These are phyloP conservation scores for Hesperophylax magnus DNA, from an alignment of 1,140 invertebrate genomes.

Conservation along the genomic window DNA sequence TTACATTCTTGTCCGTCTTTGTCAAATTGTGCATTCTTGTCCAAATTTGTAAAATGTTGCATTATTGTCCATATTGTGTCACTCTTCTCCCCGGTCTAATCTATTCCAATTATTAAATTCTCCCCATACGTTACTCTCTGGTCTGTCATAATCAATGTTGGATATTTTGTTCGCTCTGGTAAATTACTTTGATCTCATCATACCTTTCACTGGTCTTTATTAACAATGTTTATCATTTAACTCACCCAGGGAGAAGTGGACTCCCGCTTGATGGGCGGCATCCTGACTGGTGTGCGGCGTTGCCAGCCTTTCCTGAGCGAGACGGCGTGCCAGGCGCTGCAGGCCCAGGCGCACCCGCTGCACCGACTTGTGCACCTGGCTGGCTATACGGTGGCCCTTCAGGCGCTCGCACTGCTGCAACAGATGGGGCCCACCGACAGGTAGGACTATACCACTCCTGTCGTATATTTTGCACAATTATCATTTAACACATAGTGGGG, in stretches of 20 bases:
- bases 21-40: too few species aligned
- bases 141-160: too few species aligned
- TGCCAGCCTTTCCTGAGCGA: conserved; percentile 85
- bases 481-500: too few species aligned
- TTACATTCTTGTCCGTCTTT: too few species aligned
- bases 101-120: too few species aligned
- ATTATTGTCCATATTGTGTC: too few species aligned
- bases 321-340: conserved; percentile 70
- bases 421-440: conserved; percentile 80
- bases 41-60: too few species aligned
- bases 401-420: conserved; percentile 88
- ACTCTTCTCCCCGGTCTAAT: too few species aligned
- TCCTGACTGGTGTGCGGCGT: conserved; percentile 90
- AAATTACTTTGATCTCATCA: too few species aligned
- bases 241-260: conserved; percentile 85
- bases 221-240: background rate
- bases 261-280: conserved; percentile 91
- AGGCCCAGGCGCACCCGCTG: conserved; percentile 85
- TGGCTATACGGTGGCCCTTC: conserved; percentile 86
- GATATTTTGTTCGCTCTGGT: too few species aligned
- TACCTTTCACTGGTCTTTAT: background rate
- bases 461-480: too few species aligned
- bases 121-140: too few species aligned
- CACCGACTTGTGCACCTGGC: conserved; percentile 92
- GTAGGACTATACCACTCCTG: background rate